These are phyloP conservation scores for Xiphorhynchus erythropygius DNA, from an alignment of 2,797 vertebrate species.

Conservation along the genomic window DNA sequence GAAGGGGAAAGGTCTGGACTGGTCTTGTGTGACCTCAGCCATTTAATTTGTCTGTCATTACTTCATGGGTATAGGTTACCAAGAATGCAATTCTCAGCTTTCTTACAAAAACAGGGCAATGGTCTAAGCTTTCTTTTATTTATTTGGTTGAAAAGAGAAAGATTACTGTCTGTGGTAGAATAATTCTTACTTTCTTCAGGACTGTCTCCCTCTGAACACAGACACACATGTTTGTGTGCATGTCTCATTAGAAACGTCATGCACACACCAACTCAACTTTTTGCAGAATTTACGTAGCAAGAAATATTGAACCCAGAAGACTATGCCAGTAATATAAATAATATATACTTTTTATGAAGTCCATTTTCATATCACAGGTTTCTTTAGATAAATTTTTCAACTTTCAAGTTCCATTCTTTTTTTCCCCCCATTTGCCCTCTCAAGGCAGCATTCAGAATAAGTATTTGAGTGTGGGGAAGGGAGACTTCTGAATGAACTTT, in stretches of 20 bases:
- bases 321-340: constrained; percentile 16
- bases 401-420: constrained; percentile 4
- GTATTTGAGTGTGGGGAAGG: background rate
- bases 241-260: background rate
- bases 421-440: background rate
- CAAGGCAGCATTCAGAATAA: constrained; percentile 11
- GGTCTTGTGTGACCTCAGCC: constrained; percentile 30
- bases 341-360: constrained; percentile 25
- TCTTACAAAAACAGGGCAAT: background rate
- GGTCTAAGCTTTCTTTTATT: background rate
- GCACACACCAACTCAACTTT: background rate
- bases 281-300: constrained; percentile 15
- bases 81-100: constrained; percentile 4
- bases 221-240: background rate
- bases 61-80: constrained; percentile 37
- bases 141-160: constrained; percentile 27
- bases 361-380: constrained; percentile 43
- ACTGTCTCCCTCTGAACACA: background rate
- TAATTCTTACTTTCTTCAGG: background rate
- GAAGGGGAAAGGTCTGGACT: constrained; percentile 11
- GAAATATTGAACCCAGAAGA: background rate
- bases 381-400: constrained; percentile 36
- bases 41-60: constrained; percentile 61
- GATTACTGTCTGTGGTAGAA: background rate
- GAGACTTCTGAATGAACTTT: constrained; percentile 53